These are phyloP conservation scores for Tapirus terrestris DNA, from an alignment of 2,113 vertebrate genomes.

Conservation along the genomic window DNA sequence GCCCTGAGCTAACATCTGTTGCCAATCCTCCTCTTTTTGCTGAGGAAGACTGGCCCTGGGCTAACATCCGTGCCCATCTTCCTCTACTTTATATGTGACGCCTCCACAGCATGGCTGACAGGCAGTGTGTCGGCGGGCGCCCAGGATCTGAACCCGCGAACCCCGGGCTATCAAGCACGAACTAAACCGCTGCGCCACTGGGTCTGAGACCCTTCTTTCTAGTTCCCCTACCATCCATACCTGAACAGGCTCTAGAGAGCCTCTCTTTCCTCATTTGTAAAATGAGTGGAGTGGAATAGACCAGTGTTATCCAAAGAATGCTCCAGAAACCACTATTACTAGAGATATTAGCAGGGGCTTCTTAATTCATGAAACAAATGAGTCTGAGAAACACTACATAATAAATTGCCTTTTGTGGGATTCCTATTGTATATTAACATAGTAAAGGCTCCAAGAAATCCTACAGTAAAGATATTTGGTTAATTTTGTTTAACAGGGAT, in stretches of 20 bases:
- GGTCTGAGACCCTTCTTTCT: background rate
- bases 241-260: background rate
- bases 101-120: no score
- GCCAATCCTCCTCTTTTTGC: no score
- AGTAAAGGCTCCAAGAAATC: conserved; percentile 33
- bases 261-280: conserved; percentile 20
- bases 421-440: background rate
- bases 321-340: conserved; percentile 12
- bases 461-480: background rate
- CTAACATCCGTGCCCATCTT: no score
- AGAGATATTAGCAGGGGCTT: background rate
- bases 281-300: background rate
- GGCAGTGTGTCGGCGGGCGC: no score
- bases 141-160: no score
- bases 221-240: background rate
- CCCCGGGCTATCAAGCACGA: no score
- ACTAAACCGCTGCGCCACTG: no score
- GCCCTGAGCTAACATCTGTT: no score
- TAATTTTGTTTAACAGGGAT: conserved; percentile 14
- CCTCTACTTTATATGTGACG: no score
- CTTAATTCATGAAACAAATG: conserved; percentile 14
- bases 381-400: background rate
- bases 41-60: no score
- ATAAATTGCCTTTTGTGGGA: background rate
- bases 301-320: conserved; percentile 50